Evolutionary conservation across 2,888 invertebrate genomes (phyloP).

Genomic region (Chymomyza amoena): DNA sequence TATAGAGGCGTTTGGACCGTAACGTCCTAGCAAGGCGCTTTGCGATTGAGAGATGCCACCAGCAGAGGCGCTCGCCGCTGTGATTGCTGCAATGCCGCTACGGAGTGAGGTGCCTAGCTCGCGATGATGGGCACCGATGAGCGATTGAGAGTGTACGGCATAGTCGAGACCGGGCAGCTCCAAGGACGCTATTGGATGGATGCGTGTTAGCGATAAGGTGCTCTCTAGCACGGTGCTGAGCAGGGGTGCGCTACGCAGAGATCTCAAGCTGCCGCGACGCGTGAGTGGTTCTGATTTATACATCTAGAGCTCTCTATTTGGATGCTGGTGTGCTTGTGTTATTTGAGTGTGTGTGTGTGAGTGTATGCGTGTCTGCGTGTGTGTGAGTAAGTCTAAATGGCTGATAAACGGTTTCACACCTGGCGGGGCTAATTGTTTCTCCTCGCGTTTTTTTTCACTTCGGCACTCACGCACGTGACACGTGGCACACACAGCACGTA

Average conservation of each 20-base stretch:
- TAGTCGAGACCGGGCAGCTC: conserved; percentile 78
- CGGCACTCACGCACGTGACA: background rate
- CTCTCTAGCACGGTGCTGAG: conserved; percentile 79
- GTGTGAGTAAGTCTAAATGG: background rate
- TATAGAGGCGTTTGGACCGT: conserved; percentile 73
- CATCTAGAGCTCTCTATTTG: conserved; percentile 67
- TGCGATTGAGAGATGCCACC: conserved; percentile 65
- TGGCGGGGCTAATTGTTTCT: background rate
- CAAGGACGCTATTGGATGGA: conserved; percentile 78
- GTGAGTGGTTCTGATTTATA: conserved; percentile 77
- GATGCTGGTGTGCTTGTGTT: background rate
- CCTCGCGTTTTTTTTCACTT: background rate
- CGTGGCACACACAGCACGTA: background rate
- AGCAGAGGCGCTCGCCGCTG: conserved; percentile 60
- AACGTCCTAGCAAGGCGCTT: conserved; percentile 65
- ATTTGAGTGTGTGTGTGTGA: background rate
- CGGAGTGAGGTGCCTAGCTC: conserved; percentile 73
- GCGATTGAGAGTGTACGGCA: conserved; percentile 75
- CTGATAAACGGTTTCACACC: background rate
- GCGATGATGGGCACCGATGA: conserved; percentile 62
- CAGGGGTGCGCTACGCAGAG: conserved; percentile 79
- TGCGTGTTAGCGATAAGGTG: conserved; percentile 78
- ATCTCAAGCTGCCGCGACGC: conserved; percentile 79
- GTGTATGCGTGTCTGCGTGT: too few species aligned
- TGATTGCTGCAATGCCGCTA: conserved; percentile 70